Percentiles rank a stretch among this genome's conserved stretches.
Evolutionary conservation across 2,113 vertebrate genomes (phyloP).

Genomic region (Dromaius novaehollandiae): DNA sequence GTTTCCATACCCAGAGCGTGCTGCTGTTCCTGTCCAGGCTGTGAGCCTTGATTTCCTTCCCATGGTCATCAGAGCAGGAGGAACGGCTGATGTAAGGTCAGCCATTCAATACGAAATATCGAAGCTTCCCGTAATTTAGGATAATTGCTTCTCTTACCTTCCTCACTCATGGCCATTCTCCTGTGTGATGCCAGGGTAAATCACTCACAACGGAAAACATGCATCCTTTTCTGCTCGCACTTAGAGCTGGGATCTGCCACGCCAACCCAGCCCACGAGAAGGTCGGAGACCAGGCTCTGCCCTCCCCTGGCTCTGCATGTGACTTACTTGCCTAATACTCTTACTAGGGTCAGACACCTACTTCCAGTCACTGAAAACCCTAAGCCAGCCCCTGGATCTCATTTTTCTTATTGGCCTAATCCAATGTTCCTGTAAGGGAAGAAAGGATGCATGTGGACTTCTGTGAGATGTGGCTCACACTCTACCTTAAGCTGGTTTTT

Average conservation of each 20-base stretch:
- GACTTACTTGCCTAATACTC: fast-evolving
- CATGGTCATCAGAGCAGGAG: not conserved
- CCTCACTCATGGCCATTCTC: not conserved
- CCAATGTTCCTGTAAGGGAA: not conserved
- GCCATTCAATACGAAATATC: not conserved
- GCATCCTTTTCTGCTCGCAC: fast-evolving
- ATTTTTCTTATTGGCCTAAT: not conserved
- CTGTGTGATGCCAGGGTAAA: not conserved
- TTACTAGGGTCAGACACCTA: not conserved
- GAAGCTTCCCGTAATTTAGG: not conserved
- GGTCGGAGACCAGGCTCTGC: not conserved
- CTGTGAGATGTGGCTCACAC: not conserved
- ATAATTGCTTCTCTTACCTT: not conserved
- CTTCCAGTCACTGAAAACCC: not conserved
- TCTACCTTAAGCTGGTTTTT: not conserved
- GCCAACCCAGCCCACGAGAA: not conserved
- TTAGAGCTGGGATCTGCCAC: not conserved
- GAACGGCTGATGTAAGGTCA: not conserved
- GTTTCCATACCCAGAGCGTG: not conserved
- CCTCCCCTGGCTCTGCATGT: not conserved
- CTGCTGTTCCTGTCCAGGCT: not conserved
- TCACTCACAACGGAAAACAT: not conserved
- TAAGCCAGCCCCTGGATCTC: not conserved
- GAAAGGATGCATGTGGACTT: not conserved
- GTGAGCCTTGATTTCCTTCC: not conserved